Evolutionary conservation across 1,140 invertebrate species (phyloP).

Genomic region (Forficula auricularia): DNA sequence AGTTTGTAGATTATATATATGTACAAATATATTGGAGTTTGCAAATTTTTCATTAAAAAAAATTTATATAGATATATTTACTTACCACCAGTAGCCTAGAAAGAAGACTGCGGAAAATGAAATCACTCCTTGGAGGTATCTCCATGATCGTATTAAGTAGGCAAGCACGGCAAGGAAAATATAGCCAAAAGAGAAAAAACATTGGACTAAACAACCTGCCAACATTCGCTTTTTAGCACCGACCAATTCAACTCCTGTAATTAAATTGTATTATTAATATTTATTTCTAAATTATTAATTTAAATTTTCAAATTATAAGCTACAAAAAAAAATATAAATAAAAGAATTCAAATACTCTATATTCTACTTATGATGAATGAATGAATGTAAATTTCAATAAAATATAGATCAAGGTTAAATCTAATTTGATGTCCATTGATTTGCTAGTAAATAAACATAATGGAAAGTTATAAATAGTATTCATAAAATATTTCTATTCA

Average conservation of each 20-base stretch:
- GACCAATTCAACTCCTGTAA: conserved; percentile 64
- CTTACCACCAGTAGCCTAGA: conserved; percentile 60
- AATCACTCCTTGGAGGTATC: conserved; percentile 49
- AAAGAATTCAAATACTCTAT: too few relatives aligned
- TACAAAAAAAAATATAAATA: not conserved
- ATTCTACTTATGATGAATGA: too few relatives aligned
- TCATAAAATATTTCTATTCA: too few relatives aligned
- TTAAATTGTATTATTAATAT: conserved; percentile 7
- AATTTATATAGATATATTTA: too few relatives aligned
- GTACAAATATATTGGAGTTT: too few relatives aligned
- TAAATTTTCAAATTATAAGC: not conserved
- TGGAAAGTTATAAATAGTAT: too few relatives aligned
- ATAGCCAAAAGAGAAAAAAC: conserved; percentile 62
- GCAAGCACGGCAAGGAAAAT: conserved; percentile 52
- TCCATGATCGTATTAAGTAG: conserved; percentile 56
- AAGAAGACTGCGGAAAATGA: conserved; percentile 50
- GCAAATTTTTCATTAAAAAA: too few relatives aligned
- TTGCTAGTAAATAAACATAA: too few relatives aligned
- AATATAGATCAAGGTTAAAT: too few relatives aligned
- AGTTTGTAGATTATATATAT: too few relatives aligned
- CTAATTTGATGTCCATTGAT: too few relatives aligned
- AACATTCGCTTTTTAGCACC: conserved; percentile 52
- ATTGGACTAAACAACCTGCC: conserved; percentile 57
- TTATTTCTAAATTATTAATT: not conserved
- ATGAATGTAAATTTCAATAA: too few relatives aligned